Base-by-base conservation (phyloP, 1,140 invertebrate genomes). In the Drosophila santomea region DNA sequence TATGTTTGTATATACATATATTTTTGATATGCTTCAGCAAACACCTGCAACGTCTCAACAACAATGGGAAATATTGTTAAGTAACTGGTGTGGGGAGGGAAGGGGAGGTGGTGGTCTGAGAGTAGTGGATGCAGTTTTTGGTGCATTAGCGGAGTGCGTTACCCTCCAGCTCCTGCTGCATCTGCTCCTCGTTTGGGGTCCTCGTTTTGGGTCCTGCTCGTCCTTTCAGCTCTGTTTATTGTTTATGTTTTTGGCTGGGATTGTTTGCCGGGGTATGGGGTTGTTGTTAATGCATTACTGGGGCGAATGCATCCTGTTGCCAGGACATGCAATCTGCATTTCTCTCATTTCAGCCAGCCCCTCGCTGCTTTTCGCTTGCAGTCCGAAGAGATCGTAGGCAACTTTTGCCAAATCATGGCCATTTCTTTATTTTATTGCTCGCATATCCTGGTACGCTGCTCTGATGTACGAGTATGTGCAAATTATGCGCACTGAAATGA, bases 21-120 rank as follows among this genome's bases (percentile, higher is more conserved):
- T 71, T 81, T 85, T 80, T 85, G 78, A 81, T 86, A 81, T 85
- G 78, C 81, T 86, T 85, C 67, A 81, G 81, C 74, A 82, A 86
- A 86, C 82, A 86, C 82, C 82, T 86, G 82, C 82, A 86, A 86
- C 78, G 82, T 86, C 82, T 86, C 83, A 86, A 86, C 82, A 86
- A 86, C 82, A 86, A 82, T 86, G 78, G 63, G 69, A 81, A 81
- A 78, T 86, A 86, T 81, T 64, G 64, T 86, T 72, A 71, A 86
- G 82, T 86, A 85, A 86, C 68, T 59, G 55, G 1, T 1, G 20
- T 0, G 20, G 20, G 20, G 20, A 20, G 38, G 25, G 60, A 1
- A 17, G 17, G 11, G 10, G 12, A 23, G 7, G 11, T 0, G 8
- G 32, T 6, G 41, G 48, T 17, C 17, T 12, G 3, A 36, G 54